Base-by-base conservation (phyloP, 2,797 vertebrate genomes). In the Platyrinchus mystaceus region DNA sequence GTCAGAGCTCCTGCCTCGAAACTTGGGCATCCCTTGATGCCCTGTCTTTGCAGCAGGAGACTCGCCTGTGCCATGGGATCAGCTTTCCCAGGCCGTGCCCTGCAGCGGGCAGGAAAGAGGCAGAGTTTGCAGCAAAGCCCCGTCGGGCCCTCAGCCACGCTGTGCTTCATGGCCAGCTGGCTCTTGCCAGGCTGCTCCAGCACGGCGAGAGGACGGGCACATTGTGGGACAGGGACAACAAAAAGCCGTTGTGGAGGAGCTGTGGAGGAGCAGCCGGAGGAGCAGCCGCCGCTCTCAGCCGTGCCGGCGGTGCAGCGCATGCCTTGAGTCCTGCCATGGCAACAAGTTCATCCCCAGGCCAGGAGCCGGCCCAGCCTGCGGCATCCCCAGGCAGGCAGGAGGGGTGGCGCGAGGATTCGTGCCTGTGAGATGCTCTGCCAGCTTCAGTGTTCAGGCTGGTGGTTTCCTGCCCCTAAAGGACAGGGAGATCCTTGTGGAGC, bases 281-380 rank as follows among this genome's bases (percentile, higher is more conserved):
- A 49, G 50, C 50, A 55, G 91, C 89, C 58, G 94, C 59, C 0
- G 37, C 80, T 88, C 2, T 3, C 84, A 1, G 8, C 85, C 20
- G 1, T 74, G 52, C 64, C 32, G 14, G 80, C 82, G n/a, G 64
- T 0, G 1, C 36, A 13, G 7, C 0, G 9, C 83, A 6, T 94
- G 76, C 94, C 66, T 89, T 10, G 8, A 9, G 78, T 89, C 94
- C 94, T 96, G 73, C 96, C 95, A 95, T 97, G 91, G 95, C 95
- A 96, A 96, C 97, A 94, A 93, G 96, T 96, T 95, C 95, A 96
- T 95, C 94, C 71, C 26, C 32, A 27, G 93, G 95, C 95, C 95
- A 92, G 79, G 50, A 64, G 69, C 66, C 0, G 0, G 28, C 56
- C 74, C 91, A 12, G 83, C 66, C 60, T 34, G 37, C 0, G 0